Evolutionary conservation across 2,113 vertebrate genomes (phyloP).

Genomic region (Cairina moschata): DNA sequence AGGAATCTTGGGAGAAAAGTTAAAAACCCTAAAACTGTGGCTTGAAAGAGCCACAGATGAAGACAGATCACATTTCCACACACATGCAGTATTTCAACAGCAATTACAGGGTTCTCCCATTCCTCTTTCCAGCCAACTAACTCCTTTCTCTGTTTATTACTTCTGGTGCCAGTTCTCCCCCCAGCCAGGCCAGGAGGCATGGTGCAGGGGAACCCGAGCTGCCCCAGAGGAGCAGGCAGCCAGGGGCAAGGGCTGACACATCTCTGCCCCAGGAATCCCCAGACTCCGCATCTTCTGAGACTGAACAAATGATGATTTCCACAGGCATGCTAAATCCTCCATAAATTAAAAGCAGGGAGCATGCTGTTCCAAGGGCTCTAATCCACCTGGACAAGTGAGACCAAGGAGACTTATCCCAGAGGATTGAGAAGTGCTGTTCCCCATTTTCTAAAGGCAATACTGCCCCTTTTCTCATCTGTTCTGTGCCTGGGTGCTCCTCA

Average conservation of each 20-base stretch:
- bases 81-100: neutral
- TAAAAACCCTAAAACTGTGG: neutral
- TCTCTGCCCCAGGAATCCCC: neutral
- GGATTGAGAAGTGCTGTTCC: neutral
- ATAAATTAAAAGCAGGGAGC: neutral
- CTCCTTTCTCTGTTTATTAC: neutral
- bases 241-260: neutral
- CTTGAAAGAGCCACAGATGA: neutral
- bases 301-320: neutral
- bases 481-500: neutral
- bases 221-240: neutral
- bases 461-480: neutral
- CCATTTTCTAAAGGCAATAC: neutral
- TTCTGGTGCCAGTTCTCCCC: neutral
- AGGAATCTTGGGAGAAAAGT: neutral
- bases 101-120: neutral
- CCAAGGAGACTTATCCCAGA: neutral
- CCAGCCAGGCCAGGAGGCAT: neutral
- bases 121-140: neutral
- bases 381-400: neutral
- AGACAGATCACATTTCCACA: neutral
- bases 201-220: neutral
- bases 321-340: neutral
- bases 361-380: neutral
- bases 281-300: neutral